Evolutionary conservation across 2,888 invertebrate genomes (phyloP), one percentile per base, ranked within the genome.

Genomic region (Volucella inflata): DNA sequence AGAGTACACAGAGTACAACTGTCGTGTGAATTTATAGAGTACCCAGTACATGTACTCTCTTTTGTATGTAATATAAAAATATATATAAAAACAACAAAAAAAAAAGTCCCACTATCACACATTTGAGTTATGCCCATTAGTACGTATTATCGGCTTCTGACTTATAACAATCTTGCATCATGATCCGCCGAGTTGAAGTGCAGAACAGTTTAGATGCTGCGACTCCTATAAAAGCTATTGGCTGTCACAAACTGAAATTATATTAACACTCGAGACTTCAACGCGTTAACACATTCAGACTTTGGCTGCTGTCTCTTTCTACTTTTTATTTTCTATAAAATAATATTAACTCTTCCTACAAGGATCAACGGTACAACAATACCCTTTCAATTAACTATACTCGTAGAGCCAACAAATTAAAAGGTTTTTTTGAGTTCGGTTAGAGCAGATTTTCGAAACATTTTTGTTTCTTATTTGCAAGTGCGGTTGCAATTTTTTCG

Each of bases 161-260:
- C 68, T 76, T 74, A 71, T 71, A 71, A 71, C 44, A 71, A 62
- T 62, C 65, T 80, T 80, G 65, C 62, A 76, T 72, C 67, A 76
- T 59, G 60, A 83, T 77, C 67, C 40, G 68, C 81, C 76, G 57
- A 85, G 30, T 85, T 81, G 76, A 80, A 68, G 85, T 48, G 78
- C 72, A 62, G 53, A 51, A 17, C n/a, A 51, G 71, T 65, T 40
- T 14, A 60, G 60, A 74, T 44, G 76, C 60, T 71, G 57, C 10
- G 17, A 65, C 44, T 38, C 42, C 40, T 55, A 57, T 36, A 68
- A 65, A 53, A 74, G 42, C 59, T 74, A 80, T 75, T 80, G 74
- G 53, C 60, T 74, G 42, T 62, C 46, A 62, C 70, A 50, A 64
- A 65, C 36, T 68, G 57, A 64, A 64, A 81, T 57, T 44, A 72